These are phyloP conservation scores for Callinectes sapidus DNA, from an alignment of 2,888 invertebrate species.

Conservation along the genomic window DNA sequence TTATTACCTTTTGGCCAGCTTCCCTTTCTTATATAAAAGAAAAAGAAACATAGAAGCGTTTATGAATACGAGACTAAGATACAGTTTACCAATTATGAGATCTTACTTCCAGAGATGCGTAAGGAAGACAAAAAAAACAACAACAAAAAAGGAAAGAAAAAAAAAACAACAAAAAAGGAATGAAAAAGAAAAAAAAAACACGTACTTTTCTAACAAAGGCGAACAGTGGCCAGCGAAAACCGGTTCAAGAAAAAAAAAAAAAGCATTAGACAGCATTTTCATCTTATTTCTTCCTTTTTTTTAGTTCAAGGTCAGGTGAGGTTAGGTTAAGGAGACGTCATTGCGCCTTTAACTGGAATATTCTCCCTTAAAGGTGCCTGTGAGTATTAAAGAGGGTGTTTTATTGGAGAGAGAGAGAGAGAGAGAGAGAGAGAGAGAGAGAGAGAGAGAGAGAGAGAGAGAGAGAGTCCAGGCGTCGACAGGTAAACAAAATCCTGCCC, in stretches of 20 bases:
- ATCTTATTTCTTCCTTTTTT: background rate
- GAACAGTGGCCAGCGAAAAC: background rate
- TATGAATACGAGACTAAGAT: too few relatives aligned
- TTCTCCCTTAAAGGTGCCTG: background rate
- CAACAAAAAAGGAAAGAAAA: too few relatives aligned
- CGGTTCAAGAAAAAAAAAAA: background rate
- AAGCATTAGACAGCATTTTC: background rate
- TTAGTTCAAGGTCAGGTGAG: constrained; percentile 5
- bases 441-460: background rate
- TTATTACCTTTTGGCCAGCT: too few relatives aligned
- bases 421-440: background rate
- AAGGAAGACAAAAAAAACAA: background rate
- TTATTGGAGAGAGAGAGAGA: background rate
- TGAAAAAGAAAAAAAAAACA: background rate
- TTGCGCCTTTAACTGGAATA: background rate
- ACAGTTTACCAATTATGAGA: background rate
- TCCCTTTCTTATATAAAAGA: too few relatives aligned
- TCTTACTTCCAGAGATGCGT: background rate
- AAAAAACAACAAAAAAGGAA: background rate
- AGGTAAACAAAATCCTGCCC: background rate
- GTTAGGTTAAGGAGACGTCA: background rate
- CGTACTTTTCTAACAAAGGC: background rate
- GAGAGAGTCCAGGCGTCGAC: background rate
- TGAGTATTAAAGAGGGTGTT: background rate
- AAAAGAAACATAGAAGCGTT: too few relatives aligned